Evolutionary conservation across 2,888 invertebrate species (phyloP).

Genomic region (Urechis unicinctus): DNA sequence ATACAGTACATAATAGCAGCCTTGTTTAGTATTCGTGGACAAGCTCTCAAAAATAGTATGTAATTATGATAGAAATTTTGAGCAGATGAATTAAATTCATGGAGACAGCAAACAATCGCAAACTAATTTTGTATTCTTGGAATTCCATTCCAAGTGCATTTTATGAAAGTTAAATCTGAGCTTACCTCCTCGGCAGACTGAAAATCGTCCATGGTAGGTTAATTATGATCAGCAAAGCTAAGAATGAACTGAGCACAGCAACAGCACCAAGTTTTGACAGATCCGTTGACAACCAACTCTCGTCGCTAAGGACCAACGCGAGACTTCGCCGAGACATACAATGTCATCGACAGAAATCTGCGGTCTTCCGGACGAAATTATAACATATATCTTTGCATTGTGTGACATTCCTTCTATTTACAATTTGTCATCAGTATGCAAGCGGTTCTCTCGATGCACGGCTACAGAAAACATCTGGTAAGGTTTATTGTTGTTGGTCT

Average conservation of each 20-base stretch:
- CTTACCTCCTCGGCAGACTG: slow-evolving; percentile 3
- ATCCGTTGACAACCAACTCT: slow-evolving; percentile 4
- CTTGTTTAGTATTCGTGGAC: too few species aligned
- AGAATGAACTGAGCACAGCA: not conserved
- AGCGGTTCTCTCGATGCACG: slow-evolving; percentile 3
- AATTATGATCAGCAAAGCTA: not conserved
- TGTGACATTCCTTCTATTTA: slow-evolving; percentile 1
- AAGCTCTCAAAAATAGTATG: too few species aligned
- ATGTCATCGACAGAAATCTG: not conserved
- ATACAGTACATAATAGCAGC: too few species aligned
- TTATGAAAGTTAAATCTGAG: not conserved
- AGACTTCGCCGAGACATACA: not conserved
- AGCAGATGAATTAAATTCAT: too few species aligned
- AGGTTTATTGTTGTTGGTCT: too few species aligned
- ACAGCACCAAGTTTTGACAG: not conserved
- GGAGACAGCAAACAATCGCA: too few species aligned
- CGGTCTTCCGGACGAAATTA: slow-evolving; percentile 7
- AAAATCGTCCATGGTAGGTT: not conserved
- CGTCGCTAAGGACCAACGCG: not conserved
- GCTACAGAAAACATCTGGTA: slow-evolving; percentile 6
- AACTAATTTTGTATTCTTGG: too few species aligned
- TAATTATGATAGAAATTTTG: too few species aligned
- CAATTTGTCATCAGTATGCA: slow-evolving; percentile 1
- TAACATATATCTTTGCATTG: slow-evolving; percentile 2
- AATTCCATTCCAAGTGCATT: too few species aligned